phyloP scores from a whole-genome alignment of 1,140 invertebrate species.

The Bicyclus anynana region DNA sequence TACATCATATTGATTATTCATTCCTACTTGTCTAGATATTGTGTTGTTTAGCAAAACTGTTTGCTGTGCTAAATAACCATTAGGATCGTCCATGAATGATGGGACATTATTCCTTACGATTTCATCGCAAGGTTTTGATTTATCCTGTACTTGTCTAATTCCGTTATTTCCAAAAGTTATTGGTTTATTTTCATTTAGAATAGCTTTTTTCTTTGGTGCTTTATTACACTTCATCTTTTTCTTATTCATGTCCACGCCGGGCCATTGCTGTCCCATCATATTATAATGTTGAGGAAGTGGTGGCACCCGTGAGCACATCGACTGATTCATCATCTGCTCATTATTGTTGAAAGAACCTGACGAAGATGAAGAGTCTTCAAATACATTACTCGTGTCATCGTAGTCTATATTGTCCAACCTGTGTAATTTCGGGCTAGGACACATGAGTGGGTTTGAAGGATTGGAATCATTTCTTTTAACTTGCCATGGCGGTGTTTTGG shows the following conservation, averaged over 20 bases:
- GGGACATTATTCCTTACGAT: constrained; percentile 53
- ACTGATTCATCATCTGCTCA: constrained; percentile 49
- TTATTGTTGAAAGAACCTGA: constrained; percentile 45
- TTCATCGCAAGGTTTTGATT: constrained; percentile 51
- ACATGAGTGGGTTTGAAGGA: constrained; percentile 34
- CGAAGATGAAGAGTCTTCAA: constrained; percentile 48
- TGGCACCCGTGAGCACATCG: constrained; percentile 82
- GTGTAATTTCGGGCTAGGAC: constrained; percentile 52
- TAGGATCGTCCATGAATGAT: constrained; percentile 91
- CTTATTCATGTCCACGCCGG: constrained; percentile 78
- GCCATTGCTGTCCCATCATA: constrained; percentile 77
- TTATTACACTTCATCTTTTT: constrained; percentile 80
- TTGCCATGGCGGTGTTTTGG: constrained; percentile 81
- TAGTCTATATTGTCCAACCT: constrained; percentile 56
- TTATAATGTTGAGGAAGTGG: constrained; percentile 84
- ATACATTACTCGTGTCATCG: constrained; percentile 46
- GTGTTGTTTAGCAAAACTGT: constrained; percentile 90
- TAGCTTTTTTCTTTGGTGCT: constrained; percentile 78
- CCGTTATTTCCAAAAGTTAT: constrained; percentile 53
- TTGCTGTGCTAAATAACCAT: constrained; percentile 91
- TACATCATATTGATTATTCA: constrained; percentile 50
- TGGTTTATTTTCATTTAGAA: constrained; percentile 60
- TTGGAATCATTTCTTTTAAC: constrained; percentile 70
- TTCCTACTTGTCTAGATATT: constrained; percentile 85
- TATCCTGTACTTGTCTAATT: constrained; percentile 55